These are phyloP conservation scores for Drepanosiphum platanoidis DNA, from an alignment of 2,888 invertebrate genomes.

Conservation along the genomic window DNA sequence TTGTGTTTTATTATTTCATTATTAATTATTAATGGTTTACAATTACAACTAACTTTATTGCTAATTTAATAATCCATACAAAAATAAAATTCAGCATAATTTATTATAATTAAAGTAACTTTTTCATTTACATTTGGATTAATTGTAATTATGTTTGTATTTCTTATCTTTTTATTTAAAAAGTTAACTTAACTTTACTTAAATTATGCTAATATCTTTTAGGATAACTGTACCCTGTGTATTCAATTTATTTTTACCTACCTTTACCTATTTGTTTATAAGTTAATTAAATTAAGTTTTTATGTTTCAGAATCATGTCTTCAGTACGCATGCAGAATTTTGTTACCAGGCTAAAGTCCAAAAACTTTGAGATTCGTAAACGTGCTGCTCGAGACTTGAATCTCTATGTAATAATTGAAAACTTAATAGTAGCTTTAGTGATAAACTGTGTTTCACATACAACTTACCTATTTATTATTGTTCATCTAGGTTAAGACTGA, in stretches of 20 bases:
- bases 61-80: too few relatives aligned
- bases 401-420: conserved; percentile 73
- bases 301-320: conserved; percentile 67
- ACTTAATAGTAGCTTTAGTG: conserved; percentile 9
- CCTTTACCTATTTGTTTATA: not conserved
- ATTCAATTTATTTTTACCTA: not conserved
- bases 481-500: conserved; percentile 78
- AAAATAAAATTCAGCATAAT: too few relatives aligned
- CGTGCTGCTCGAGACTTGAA: conserved; percentile 90
- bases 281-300: not conserved
- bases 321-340: conserved; percentile 79
- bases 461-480: conserved; percentile 2
- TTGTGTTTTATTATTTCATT: too few relatives aligned
- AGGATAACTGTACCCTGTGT: not conserved
- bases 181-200: not conserved
- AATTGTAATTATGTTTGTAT: not conserved
- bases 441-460: too few relatives aligned
- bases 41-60: too few relatives aligned
- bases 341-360: conserved; percentile 87
- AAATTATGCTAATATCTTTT: not conserved
- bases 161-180: not conserved
- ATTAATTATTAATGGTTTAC: too few relatives aligned
- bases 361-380: conserved; percentile 83
- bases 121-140: not conserved
- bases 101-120: not conserved